Evolutionary conservation across 2,888 invertebrate species (phyloP).

Genomic region (Suillia variegata): DNA sequence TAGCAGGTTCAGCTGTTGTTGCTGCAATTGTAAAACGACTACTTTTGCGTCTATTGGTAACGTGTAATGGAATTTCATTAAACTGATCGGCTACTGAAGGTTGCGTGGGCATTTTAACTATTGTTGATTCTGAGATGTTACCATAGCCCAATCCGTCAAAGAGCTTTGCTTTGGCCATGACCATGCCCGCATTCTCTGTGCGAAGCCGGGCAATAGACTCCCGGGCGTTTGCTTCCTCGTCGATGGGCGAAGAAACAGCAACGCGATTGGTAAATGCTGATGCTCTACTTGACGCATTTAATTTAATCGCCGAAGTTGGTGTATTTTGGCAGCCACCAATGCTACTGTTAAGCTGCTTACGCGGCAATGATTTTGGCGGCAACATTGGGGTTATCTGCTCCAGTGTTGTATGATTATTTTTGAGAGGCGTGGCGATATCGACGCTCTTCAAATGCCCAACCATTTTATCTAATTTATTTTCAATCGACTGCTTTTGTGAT

Average conservation of each 20-base stretch:
- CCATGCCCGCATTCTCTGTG: conserved; percentile 79
- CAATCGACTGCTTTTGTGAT: conserved; percentile 8
- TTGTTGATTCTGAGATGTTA: conserved; percentile 16
- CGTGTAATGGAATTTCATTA: no score
- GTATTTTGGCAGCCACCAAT: conserved; percentile 36
- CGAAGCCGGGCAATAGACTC: conserved; percentile 76
- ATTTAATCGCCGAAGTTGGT: not conserved
- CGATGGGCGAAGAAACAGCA: conserved; percentile 24
- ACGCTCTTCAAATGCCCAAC: conserved; percentile 4
- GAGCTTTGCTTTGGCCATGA: conserved; percentile 77
- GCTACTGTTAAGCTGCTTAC: conserved; percentile 16
- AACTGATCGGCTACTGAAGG: no score
- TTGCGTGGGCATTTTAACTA: no score
- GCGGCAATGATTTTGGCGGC: conserved; percentile 38
- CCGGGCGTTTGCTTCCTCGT: conserved; percentile 64
- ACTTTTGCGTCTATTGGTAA: no score
- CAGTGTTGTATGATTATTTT: conserved; percentile 7
- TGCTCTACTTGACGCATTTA: not conserved
- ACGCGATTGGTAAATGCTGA: conserved; percentile 17
- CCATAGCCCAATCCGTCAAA: conserved; percentile 67
- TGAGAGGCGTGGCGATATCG: conserved; percentile 20
- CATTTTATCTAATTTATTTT: not conserved
- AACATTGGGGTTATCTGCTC: conserved; percentile 44
- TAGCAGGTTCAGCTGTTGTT: no score
- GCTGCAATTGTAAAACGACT: no score